These are phyloP conservation scores for Eupleurogrammus muticus DNA, from an alignment of 2,797 vertebrate species.

Conservation along the genomic window DNA sequence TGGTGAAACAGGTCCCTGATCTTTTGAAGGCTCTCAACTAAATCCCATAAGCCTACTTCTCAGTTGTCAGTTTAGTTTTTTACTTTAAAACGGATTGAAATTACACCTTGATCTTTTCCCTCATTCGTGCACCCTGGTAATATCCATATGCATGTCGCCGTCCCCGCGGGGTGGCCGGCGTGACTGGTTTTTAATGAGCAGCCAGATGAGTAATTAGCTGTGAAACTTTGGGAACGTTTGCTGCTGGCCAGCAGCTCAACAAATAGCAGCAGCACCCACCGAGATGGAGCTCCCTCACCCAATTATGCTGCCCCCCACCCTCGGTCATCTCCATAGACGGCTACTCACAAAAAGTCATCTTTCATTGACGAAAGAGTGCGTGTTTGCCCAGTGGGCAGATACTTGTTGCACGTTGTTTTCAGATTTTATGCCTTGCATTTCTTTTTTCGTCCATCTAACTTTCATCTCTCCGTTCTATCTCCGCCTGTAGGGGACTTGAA, in stretches of 20 bases:
- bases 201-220: conserved; percentile 69
- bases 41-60: background rate
- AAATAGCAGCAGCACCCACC: conserved; percentile 58
- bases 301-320: conserved; percentile 54
- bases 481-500: conserved; percentile 91
- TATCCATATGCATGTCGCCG: conserved; percentile 34
- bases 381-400: conserved; percentile 40
- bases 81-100: conserved; percentile 24
- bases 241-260: conserved; percentile 64
- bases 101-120: conserved; percentile 21
- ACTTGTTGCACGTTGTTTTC: conserved; percentile 45
- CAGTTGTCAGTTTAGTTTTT: conserved; percentile 28
- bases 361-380: conserved; percentile 28
- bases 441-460: conserved; percentile 33
- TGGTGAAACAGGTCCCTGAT: background rate
- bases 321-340: conserved; percentile 32
- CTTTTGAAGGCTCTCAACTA: background rate
- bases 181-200: conserved; percentile 61
- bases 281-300: conserved; percentile 65
- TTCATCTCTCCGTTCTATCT: conserved; percentile 40
- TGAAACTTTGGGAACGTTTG: conserved; percentile 67
- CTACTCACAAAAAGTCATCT: conserved; percentile 37
- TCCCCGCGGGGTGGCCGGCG: conserved; percentile 24
- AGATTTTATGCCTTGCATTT: conserved; percentile 31
- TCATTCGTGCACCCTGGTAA: conserved; percentile 20